Evolutionary conservation across 2,888 invertebrate species (phyloP), one percentile per base, ranked within the genome.

Genomic region (Nysson spinosus): DNA sequence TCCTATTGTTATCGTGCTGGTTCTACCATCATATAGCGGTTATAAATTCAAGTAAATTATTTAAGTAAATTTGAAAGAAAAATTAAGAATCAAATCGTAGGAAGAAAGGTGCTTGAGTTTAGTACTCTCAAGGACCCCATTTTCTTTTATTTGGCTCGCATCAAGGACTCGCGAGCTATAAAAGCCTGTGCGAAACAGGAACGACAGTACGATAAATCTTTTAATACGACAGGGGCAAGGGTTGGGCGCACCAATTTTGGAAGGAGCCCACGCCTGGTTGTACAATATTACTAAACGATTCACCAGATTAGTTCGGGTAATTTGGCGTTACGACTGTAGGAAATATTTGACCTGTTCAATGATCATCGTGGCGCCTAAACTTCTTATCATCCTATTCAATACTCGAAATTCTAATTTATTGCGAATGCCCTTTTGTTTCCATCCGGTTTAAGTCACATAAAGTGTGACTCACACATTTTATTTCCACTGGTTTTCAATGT

Each of bases 171-270:
- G 43, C 12, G 26, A 17, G 17, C 52, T 43, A 35, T 43, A 52
- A 51, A 42, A 14, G 22, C 28, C 26, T 17, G 20, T 6, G 56
- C n/a, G 30, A 14, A 44, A 46, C 17, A 24, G 39, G 16, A 43
- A 46, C 12, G 35, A 9, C 12, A 20, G n/a, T 11, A n/a, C 26
- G 44, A 58, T 49, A 50, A 51, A 46, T 50, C 37, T 60, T 62
- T 65, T 55, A 32, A 58, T 37, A 32, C 34, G 44, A 28, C 39
- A 32, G 17, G 34, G 11, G 22, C 14, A 32, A 42, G 42, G 20
- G 42, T 20, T 42, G 22, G 43, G 39, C 67, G 40, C 39, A 5
- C 67, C 67, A 67, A 58, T 63, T 68, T 69, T 66, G 63, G 63
- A 43, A 47, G 43, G 20, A 12, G 40, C 24, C 39, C 39, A 16